phyloP scores from a whole-genome alignment of 2,113 vertebrate genomes.

The Chionomys nivalis region DNA sequence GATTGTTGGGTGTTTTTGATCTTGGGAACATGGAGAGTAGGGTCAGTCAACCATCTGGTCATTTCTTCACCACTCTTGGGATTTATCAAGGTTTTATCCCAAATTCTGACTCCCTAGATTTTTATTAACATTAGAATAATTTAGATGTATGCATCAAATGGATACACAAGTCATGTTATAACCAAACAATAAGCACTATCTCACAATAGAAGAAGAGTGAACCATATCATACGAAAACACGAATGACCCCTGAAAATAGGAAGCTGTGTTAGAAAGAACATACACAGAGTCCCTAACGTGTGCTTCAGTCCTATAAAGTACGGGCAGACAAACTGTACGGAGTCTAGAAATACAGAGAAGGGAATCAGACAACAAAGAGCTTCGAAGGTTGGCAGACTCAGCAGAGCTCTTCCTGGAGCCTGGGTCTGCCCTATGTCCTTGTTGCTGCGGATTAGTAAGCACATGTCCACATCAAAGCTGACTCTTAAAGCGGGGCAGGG shows the following conservation, averaged over 20 bases:
- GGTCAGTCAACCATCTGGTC: not conserved
- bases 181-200: not conserved
- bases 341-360: not conserved
- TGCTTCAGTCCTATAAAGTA: not conserved
- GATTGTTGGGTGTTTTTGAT: not conserved
- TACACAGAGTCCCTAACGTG: not conserved
- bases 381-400: not conserved
- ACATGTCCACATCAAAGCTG: not conserved
- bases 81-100: not conserved
- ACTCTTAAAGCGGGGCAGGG: not conserved
- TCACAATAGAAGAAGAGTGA: not conserved
- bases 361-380: not conserved
- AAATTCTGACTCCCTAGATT: not conserved
- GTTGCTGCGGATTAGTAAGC: not conserved
- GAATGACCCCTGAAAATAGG: not conserved
- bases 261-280: not conserved
- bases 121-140: not conserved
- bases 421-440: not conserved
- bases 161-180: too few species aligned
- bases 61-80: not conserved
- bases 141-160: not conserved
- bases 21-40: not conserved
- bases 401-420: not conserved
- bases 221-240: not conserved
- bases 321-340: not conserved